Evolutionary conservation across 2,888 invertebrate genomes (phyloP).

Genomic region (Fragum whitleyi): DNA sequence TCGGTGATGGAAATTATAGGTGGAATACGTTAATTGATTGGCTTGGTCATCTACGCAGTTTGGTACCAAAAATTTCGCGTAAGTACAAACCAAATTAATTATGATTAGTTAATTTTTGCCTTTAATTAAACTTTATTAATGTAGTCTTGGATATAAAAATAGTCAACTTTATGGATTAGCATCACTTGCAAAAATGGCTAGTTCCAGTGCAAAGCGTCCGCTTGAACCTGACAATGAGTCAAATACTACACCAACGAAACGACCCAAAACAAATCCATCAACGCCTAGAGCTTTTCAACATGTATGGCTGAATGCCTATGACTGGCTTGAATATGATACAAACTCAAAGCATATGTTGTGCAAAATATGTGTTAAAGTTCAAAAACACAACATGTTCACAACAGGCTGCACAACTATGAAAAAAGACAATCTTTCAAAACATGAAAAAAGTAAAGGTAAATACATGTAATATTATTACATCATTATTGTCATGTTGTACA

Average conservation of each 20-base stretch:
- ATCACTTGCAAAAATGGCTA: neutral
- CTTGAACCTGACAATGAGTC: neutral
- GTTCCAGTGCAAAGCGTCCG: neutral
- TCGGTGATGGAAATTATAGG: no score
- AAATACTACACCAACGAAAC: neutral
- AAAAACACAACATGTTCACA: neutral
- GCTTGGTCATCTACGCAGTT: no score
- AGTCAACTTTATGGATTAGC: neutral
- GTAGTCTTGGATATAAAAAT: neutral
- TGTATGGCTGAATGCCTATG: neutral
- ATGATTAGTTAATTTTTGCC: no score
- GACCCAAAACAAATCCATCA: neutral
- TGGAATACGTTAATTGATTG: no score
- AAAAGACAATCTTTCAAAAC: constrained; percentile 18
- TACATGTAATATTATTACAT: neutral
- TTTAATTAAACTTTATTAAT: no score
- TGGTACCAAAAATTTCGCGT: no score
- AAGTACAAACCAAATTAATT: no score
- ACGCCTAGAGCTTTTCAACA: neutral
- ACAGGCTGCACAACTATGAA: constrained; percentile 4
- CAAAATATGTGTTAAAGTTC: neutral
- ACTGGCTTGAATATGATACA: neutral
- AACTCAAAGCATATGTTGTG: neutral
- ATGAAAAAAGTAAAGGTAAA: constrained; percentile 16
- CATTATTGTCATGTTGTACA: no score